These are phyloP conservation scores for Adelges cooleyi DNA, from an alignment of 1,140 invertebrate species.

Conservation along the genomic window DNA sequence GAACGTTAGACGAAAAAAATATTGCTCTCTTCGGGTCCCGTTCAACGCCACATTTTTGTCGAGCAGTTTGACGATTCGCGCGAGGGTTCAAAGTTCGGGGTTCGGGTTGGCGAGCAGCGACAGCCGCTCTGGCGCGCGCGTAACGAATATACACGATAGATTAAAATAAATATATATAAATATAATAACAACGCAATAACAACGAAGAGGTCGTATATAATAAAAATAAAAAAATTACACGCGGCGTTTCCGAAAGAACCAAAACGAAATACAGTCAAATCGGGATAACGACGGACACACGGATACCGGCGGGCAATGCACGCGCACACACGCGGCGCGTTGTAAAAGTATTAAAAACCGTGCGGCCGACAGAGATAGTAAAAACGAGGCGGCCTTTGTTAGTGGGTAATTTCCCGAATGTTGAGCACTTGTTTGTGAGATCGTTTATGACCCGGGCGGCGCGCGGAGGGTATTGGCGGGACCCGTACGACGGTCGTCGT, in stretches of 20 bases:
- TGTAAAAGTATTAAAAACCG: background rate
- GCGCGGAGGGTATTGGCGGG: constrained; percentile 26
- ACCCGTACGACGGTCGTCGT: constrained; percentile 12
- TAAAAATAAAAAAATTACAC: too few species aligned
- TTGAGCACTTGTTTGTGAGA: constrained; percentile 19
- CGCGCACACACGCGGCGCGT: background rate
- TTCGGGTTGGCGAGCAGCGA: background rate
- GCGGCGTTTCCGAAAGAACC: too few species aligned
- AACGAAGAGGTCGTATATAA: too few species aligned
- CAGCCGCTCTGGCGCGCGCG: background rate
- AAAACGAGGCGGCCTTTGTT: background rate
- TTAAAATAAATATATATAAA: too few species aligned
- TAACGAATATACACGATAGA: background rate
- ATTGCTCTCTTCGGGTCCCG: too few species aligned
- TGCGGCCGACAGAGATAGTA: background rate
- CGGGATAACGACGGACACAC: background rate
- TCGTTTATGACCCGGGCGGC: constrained; percentile 25
- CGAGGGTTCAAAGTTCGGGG: too few species aligned
- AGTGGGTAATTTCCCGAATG: constrained; percentile 22
- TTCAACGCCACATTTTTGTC: background rate
- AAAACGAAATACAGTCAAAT: too few species aligned
- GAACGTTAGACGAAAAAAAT: background rate
- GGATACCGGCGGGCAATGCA: background rate
- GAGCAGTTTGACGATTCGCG: too few species aligned
- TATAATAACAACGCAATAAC: too few species aligned